A percentile compares a stretch with the other conserved stretches of the same genome.
Conservation (phyloP, 2,113 vertebrate genomes). For the Hippocampus comes region DNA sequence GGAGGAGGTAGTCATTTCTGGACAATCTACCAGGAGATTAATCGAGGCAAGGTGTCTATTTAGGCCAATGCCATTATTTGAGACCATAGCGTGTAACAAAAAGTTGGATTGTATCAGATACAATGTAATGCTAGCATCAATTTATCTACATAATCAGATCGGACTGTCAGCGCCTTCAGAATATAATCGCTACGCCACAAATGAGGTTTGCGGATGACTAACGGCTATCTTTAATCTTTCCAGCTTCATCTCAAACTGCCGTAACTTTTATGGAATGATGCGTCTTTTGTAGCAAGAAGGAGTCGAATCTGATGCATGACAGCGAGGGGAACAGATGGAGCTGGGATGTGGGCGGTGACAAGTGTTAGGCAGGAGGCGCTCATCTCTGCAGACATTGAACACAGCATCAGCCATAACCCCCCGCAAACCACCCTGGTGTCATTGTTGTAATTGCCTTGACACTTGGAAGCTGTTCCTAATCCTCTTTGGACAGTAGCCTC, state of each 20-base stretch:
- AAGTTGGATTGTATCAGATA: slow-evolving; percentile 13
- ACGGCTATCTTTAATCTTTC: slow-evolving; percentile 32
- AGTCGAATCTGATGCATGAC: slow-evolving; percentile 21
- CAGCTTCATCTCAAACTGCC: slow-evolving; percentile 19
- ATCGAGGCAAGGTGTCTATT: not conserved
- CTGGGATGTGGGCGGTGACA: slow-evolving; percentile 36
- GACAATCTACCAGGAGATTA: not conserved
- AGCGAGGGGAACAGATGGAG: slow-evolving; percentile 53
- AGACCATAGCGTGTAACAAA: not conserved
- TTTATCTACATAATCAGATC: slow-evolving; percentile 24
- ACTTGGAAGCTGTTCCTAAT: slow-evolving; percentile 59
- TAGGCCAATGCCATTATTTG: not conserved
- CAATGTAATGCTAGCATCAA: slow-evolving; percentile 8
- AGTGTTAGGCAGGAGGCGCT: slow-evolving; percentile 39
- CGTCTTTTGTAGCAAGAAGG: slow-evolving; percentile 36
- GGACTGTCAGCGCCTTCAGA: slow-evolving; percentile 3
- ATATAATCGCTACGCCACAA: slow-evolving; percentile 13
- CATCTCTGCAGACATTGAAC: slow-evolving; percentile 51
- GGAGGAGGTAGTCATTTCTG: not conserved
- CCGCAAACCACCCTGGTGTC: slow-evolving; percentile 46
- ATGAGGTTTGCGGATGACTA: slow-evolving; percentile 13
- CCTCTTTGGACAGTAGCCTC: slow-evolving; percentile 60
- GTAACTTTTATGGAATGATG: slow-evolving; percentile 28
- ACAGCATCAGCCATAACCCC: slow-evolving; percentile 47
- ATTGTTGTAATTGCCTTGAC: slow-evolving; percentile 64